Evolutionary conservation across 2,113 vertebrate genomes (phyloP).

Genomic region (Mystacornis crossleyi): DNA sequence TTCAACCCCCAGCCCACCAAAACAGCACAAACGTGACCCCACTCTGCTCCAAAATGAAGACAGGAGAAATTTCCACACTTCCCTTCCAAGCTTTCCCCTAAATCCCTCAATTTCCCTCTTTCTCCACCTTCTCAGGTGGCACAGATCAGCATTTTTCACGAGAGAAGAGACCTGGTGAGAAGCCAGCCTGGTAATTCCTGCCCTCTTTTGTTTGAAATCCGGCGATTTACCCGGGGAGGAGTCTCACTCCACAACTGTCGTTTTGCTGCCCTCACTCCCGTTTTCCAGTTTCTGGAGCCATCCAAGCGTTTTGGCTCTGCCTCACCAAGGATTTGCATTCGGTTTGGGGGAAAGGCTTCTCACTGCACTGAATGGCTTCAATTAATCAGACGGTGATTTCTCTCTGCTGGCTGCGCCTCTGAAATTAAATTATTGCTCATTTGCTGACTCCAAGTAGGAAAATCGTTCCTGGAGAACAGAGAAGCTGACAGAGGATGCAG

Average conservation of each 20-base stretch:
- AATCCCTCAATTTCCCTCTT: background rate
- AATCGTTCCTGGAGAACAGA: background rate
- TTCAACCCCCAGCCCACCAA: background rate
- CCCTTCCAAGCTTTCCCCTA: background rate
- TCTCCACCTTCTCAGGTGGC: background rate
- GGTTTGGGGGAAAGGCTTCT: background rate
- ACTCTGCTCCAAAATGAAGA: background rate
- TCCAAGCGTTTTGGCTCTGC: background rate
- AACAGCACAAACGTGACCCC: fast-evolving
- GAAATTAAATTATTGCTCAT: constrained; percentile 11
- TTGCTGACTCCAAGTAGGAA: background rate
- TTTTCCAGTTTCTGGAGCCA: background rate
- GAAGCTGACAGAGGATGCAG: background rate
- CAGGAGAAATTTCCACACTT: fast-evolving
- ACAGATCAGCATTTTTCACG: background rate
- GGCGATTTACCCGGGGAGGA: background rate
- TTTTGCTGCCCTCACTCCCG: background rate
- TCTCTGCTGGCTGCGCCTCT: background rate
- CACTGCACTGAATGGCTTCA: background rate
- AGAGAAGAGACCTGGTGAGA: background rate
- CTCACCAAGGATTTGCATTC: background rate
- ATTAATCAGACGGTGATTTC: background rate
- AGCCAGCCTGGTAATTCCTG: background rate
- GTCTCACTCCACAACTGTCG: background rate
- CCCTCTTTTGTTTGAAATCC: background rate